A percentile compares a stretch with the other conserved stretches of the same genome.
Evolutionary conservation across 2,113 vertebrate species (phyloP).

Genomic region (Engraulis encrasicolus): DNA sequence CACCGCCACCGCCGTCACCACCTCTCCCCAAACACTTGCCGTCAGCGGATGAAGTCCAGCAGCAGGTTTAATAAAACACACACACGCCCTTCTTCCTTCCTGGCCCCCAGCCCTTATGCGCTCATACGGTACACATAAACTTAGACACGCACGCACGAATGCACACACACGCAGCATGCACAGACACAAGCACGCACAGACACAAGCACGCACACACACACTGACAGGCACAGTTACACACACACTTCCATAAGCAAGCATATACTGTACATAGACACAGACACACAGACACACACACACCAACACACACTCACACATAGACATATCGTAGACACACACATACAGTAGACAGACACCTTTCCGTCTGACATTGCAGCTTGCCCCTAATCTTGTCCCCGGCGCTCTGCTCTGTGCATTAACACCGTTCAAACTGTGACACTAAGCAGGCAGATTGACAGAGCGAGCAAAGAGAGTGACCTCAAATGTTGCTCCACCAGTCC

Average conservation of each 20-base stretch:
- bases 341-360: background rate
- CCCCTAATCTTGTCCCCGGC: slow-evolving; percentile 6
- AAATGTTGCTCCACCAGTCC: background rate
- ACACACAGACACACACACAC: too few relatives aligned
- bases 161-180: too few relatives aligned
- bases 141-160: too few relatives aligned
- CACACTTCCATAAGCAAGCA: too few relatives aligned
- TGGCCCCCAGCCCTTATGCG: background rate
- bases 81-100: too few relatives aligned
- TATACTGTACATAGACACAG: too few relatives aligned
- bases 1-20: background rate
- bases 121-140: background rate
- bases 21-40: background rate
- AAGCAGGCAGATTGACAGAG: background rate
- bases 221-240: too few relatives aligned
- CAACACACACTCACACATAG: too few relatives aligned
- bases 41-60: background rate
- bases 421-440: too few relatives aligned
- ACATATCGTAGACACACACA: too few relatives aligned
- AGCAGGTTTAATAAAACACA: background rate
- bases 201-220: too few relatives aligned
- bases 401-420: background rate
- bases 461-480: background rate
- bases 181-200: too few relatives aligned
- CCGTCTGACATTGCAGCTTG: slow-evolving; percentile 1